Conservation (phyloP, 1,140 invertebrate genomes). For the Aradophagus sp. region DNA sequence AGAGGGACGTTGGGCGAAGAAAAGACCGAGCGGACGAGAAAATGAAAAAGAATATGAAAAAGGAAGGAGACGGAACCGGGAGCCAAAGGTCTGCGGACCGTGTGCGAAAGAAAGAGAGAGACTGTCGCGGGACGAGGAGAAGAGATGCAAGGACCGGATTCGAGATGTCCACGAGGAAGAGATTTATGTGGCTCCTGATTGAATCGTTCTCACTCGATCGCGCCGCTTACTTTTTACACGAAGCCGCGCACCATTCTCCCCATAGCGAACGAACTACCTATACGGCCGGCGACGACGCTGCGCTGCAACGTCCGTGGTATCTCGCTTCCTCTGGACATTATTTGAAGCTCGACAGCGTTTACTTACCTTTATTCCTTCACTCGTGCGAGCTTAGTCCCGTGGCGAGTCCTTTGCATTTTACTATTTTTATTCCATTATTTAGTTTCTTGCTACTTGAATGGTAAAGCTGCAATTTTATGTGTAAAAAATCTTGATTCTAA, state of each 20-base stretch:
- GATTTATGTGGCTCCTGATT: slow-evolving; percentile 76
- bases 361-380: slow-evolving; percentile 30
- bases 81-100: slow-evolving; percentile 58
- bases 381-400: slow-evolving; percentile 7
- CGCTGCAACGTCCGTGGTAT: slow-evolving; percentile 34
- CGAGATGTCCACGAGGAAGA: slow-evolving; percentile 72
- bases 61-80: slow-evolving; percentile 56
- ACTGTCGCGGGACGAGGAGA: slow-evolving; percentile 11
- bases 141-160: slow-evolving; percentile 58
- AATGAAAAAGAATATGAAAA: slow-evolving; percentile 58
- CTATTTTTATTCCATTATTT: slow-evolving; percentile 32
- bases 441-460: too few relatives aligned
- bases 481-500: too few relatives aligned
- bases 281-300: slow-evolving; percentile 16
- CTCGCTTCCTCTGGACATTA: slow-evolving; percentile 45
- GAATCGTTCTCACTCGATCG: slow-evolving; percentile 76
- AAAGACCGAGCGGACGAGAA: slow-evolving; percentile 43
- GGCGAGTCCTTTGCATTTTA: neutral
- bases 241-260: slow-evolving; percentile 51
- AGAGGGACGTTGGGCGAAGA: slow-evolving; percentile 7
- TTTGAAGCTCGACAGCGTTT: slow-evolving; percentile 44
- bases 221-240: slow-evolving; percentile 70
- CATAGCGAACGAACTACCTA: slow-evolving; percentile 36
- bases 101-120: slow-evolving; percentile 53
- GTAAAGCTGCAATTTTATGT: too few relatives aligned